A percentile compares a stretch with the other conserved stretches of the same genome.
phyloP scores from a whole-genome alignment of 2,113 vertebrate genomes.

The Microcebus jonahi region DNA sequence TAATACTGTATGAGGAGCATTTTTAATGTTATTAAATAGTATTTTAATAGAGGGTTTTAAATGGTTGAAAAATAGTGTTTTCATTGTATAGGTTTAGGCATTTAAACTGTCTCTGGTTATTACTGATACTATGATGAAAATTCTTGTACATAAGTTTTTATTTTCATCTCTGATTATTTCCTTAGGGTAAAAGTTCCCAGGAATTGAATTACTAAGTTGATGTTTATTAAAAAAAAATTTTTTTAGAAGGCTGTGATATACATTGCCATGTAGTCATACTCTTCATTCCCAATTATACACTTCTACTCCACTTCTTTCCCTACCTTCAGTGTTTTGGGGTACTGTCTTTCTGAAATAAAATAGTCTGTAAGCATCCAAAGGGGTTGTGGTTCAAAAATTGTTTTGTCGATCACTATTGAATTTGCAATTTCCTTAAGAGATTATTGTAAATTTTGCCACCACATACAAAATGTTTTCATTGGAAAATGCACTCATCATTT shows the following conservation, averaged over 20 bases:
- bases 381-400: background rate
- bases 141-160: background rate
- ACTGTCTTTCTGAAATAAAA: conserved; percentile 22
- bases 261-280: background rate
- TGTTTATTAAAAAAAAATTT: background rate
- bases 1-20: background rate
- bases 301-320: background rate
- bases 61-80: background rate
- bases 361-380: background rate
- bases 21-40: conserved; percentile 15
- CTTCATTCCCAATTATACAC: background rate
- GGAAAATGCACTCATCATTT: conserved; percentile 25
- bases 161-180: conserved; percentile 46
- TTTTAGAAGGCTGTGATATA: conserved; percentile 41
- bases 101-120: background rate
- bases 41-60: background rate
- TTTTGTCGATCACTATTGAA: background rate
- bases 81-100: background rate
- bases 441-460: conserved; percentile 16
- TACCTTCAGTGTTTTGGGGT: background rate
- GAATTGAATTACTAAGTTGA: background rate
- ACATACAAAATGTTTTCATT: conserved; percentile 5
- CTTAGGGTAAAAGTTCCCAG: background rate
- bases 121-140: background rate
- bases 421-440: conserved; percentile 48